Conservation (phyloP, 2,888 invertebrate genomes). For the Drosophila algonquin region DNA sequence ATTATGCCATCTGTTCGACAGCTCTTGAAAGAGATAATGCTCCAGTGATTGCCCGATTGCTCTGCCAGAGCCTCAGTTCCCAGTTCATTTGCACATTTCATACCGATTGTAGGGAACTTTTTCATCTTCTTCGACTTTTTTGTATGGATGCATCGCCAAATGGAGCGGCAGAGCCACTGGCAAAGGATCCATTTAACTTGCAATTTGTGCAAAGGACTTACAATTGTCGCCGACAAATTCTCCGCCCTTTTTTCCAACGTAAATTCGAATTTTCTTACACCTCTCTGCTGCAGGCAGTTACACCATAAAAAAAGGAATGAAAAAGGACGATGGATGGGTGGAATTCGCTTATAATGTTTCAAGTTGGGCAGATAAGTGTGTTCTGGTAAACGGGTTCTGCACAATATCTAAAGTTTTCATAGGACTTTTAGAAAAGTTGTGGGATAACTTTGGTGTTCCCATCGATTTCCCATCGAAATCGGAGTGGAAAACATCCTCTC, state of each 20-base stretch:
- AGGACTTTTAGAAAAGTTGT: neutral
- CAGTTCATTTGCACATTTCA: slow-evolving; percentile 40
- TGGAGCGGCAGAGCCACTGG: slow-evolving; percentile 35
- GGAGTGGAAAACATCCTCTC: neutral
- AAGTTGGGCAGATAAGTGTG: neutral
- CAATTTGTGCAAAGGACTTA: slow-evolving; percentile 62
- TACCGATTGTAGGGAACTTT: slow-evolving; percentile 28
- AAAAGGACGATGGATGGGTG: neutral
- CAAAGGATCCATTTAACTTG: slow-evolving; percentile 59
- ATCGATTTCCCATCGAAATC: neutral
- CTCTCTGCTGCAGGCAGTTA: slow-evolving; percentile 18
- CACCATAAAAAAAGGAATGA: slow-evolving; percentile 6
- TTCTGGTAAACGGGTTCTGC: neutral
- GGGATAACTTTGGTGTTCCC: too few species aligned
- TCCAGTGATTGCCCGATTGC: slow-evolving; percentile 31
- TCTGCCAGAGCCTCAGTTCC: neutral
- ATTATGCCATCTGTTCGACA: slow-evolving; percentile 9
- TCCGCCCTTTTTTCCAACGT: slow-evolving; percentile 7
- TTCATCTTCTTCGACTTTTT: slow-evolving; percentile 9
- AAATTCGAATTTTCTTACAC: slow-evolving; percentile 37
- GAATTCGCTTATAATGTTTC: neutral
- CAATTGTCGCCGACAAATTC: slow-evolving; percentile 51
- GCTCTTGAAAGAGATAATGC: slow-evolving; percentile 27
- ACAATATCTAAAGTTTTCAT: neutral
- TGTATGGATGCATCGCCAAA: slow-evolving; percentile 22